Evolutionary conservation across 2,797 vertebrate species (phyloP).

Genomic region (Tenualosa thibaudeaui): DNA sequence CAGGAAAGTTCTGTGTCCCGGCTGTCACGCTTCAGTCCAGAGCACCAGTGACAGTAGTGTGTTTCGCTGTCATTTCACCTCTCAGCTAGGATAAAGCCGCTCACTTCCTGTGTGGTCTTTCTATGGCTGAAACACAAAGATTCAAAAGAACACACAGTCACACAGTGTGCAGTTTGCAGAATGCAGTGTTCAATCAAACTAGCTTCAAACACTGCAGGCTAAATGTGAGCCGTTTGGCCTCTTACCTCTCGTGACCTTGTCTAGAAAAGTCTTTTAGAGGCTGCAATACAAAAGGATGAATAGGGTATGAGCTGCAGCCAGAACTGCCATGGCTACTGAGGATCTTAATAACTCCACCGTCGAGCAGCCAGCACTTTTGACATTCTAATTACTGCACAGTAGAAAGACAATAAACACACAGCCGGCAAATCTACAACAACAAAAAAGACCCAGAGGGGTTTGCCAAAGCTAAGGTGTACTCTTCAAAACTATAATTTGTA

Average conservation of each 20-base stretch:
- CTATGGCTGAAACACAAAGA: neutral
- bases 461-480: neutral
- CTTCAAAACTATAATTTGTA: constrained; percentile 17
- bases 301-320: neutral
- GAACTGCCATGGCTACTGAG: neutral
- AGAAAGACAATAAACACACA: constrained; percentile 18
- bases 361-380: constrained; percentile 7
- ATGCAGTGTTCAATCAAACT: neutral
- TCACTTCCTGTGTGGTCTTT: neutral
- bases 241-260: neutral
- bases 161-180: neutral
- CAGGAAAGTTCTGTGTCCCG: neutral
- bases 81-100: neutral
- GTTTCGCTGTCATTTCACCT: neutral
- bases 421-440: constrained; percentile 8
- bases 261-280: neutral
- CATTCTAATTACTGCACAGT: constrained; percentile 8
- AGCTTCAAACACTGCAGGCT: constrained; percentile 9
- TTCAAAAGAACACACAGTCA: neutral
- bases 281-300: neutral
- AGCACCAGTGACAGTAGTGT: neutral
- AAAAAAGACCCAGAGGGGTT: neutral
- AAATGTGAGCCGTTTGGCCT: constrained; percentile 6
- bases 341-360: neutral
- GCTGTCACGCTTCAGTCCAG: neutral